Conservation (phyloP, 2,888 invertebrate species). For the Dyspetes luteomarginatus region DNA sequence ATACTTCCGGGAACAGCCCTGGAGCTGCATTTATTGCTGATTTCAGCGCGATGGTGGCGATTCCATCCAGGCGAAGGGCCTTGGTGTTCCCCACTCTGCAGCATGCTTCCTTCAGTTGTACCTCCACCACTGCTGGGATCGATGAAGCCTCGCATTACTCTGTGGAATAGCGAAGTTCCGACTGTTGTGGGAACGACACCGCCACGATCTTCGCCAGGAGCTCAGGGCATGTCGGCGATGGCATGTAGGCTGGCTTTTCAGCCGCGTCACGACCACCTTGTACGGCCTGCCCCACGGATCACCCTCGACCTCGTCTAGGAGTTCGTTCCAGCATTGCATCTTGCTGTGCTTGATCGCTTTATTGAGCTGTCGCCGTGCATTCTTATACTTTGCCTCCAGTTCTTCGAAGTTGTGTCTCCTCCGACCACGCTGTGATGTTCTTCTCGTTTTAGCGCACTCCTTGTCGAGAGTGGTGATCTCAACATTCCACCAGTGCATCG, state of each 20-base stretch:
- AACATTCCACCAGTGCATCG: slow-evolving; percentile 60
- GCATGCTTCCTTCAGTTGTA: slow-evolving; percentile 53
- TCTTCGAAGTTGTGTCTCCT: slow-evolving; percentile 25
- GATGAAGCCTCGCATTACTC: not conserved
- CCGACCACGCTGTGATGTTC: slow-evolving; percentile 17
- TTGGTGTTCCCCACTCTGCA: slow-evolving; percentile 56
- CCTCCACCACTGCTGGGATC: slow-evolving; percentile 17
- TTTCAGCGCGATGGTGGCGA: slow-evolving; percentile 65
- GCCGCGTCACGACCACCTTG: slow-evolving; percentile 55
- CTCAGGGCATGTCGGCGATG: slow-evolving; percentile 55
- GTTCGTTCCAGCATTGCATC: slow-evolving; percentile 29
- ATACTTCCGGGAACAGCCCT: slow-evolving; percentile 59
- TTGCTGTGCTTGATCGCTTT: slow-evolving; percentile 39
- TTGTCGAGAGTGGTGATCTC: slow-evolving; percentile 30
- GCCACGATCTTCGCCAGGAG: slow-evolving; percentile 61
- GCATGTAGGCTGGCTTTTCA: slow-evolving; percentile 52
- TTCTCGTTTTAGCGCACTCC: slow-evolving; percentile 31
- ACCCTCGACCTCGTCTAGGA: slow-evolving; percentile 44
- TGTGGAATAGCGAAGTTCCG: not conserved
- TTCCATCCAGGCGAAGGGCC: slow-evolving; percentile 66
- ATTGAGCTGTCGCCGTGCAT: slow-evolving; percentile 29
- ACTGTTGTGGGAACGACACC: slow-evolving; percentile 37
- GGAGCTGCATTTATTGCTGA: slow-evolving; percentile 54
- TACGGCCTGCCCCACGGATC: slow-evolving; percentile 59
- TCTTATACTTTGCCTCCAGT: slow-evolving; percentile 48